These are phyloP conservation scores for Taenioides sp. DNA, from an alignment of 2,797 vertebrate genomes.

Conservation along the genomic window DNA sequence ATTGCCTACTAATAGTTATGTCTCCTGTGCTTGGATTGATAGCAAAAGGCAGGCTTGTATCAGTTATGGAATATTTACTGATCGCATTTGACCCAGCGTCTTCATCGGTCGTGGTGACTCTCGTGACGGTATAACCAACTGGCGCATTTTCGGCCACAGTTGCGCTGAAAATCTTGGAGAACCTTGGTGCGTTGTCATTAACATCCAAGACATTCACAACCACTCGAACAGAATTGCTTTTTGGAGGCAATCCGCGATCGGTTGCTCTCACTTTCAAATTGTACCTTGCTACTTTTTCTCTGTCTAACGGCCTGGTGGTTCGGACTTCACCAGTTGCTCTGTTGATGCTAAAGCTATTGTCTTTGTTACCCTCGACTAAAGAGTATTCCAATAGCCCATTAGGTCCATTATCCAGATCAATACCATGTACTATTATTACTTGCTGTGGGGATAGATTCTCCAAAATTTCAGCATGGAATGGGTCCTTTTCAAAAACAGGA, in stretches of 20 bases:
- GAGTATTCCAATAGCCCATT: conserved; percentile 92
- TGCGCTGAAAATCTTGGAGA: conserved; percentile 97
- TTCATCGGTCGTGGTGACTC: conserved; percentile 94
- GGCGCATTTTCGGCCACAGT: conserved; percentile 93
- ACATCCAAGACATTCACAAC: conserved; percentile 90
- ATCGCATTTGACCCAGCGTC: conserved; percentile 88
- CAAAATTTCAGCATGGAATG: conserved; percentile 86
- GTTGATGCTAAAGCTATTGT: conserved; percentile 90
- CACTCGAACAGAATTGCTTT: conserved; percentile 84
- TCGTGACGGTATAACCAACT: conserved; percentile 89
- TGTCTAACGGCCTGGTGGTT: conserved; percentile 86
- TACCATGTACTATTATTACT: conserved; percentile 85
- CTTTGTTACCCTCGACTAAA: conserved; percentile 87
- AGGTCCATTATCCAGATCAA: conserved; percentile 87
- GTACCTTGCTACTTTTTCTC: conserved; percentile 87
- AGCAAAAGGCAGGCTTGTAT: conserved; percentile 87
- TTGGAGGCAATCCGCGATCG: conserved; percentile 85
- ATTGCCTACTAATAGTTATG: conserved; percentile 88
- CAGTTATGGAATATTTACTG: conserved; percentile 89
- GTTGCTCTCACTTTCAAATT: conserved; percentile 85
- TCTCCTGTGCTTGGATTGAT: conserved; percentile 92
- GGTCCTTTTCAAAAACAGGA: conserved; percentile 87
- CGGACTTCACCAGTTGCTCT: conserved; percentile 89
- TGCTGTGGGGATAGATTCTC: conserved; percentile 90
- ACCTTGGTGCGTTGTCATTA: conserved; percentile 94